Evolutionary conservation across 1,140 invertebrate genomes (phyloP).

Genomic region (Penaeus chinensis): DNA sequence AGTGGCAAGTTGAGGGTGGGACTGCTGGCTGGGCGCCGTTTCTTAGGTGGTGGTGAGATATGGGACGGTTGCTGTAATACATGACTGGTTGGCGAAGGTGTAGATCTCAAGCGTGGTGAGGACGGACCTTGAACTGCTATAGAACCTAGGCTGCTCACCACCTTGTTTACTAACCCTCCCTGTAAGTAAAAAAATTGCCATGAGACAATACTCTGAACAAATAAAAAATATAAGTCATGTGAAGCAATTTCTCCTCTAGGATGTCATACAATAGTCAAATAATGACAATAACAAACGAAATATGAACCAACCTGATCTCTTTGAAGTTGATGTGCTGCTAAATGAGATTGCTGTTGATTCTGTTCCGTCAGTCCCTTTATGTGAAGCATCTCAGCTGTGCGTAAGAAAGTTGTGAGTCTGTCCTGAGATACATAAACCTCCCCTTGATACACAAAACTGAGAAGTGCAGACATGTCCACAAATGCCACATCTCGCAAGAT

Average conservation of each 20-base stretch:
- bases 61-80: slow-evolving; percentile 57
- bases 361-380: slow-evolving; percentile 75
- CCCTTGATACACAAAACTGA: slow-evolving; percentile 73
- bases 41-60: slow-evolving; percentile 63
- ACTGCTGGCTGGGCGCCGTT: slow-evolving; percentile 58
- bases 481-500: slow-evolving; percentile 71
- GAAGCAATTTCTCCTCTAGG: background rate
- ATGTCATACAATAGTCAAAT: background rate
- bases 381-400: slow-evolving; percentile 75
- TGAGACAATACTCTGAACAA: background rate
- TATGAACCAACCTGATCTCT: slow-evolving; percentile 45
- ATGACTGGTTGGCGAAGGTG: slow-evolving; percentile 53
- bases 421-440: slow-evolving; percentile 78
- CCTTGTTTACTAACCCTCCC: slow-evolving; percentile 55
- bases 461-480: slow-evolving; percentile 70
- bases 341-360: slow-evolving; percentile 57
- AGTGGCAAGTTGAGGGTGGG: slow-evolving; percentile 52
- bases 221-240: background rate
- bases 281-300: background rate
- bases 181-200: slow-evolving; percentile 14
- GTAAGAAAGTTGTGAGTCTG: slow-evolving; percentile 74
- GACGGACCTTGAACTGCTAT: slow-evolving; percentile 56
- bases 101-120: slow-evolving; percentile 52
- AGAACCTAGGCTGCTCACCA: slow-evolving; percentile 50
- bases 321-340: slow-evolving; percentile 50